These are phyloP conservation scores for Myopa tessellatipennis DNA, from an alignment of 2,888 invertebrate genomes.

Conservation along the genomic window DNA sequence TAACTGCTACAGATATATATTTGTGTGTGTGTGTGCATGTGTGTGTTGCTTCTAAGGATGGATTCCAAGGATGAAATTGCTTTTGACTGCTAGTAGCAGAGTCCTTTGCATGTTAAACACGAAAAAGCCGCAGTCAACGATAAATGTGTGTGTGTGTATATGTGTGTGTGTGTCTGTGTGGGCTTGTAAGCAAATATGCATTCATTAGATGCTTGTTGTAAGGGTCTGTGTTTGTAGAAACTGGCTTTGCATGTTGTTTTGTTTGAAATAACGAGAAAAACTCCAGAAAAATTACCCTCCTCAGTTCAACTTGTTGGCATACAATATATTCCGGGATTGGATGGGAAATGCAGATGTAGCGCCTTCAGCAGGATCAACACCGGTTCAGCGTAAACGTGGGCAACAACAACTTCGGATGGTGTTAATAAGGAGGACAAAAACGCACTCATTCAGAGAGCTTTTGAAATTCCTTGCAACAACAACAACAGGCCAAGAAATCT, in stretches of 20 bases:
- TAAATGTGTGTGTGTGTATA: background rate
- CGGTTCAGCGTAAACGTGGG: too few species aligned
- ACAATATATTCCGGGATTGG: too few species aligned
- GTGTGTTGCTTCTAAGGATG: conserved; percentile 26
- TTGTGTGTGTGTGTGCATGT: conserved; percentile 13
- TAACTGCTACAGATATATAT: background rate
- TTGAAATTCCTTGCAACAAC: too few species aligned
- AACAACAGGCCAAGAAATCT: too few species aligned
- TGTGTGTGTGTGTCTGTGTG: background rate
- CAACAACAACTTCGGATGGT: too few species aligned
- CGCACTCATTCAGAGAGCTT: too few species aligned
- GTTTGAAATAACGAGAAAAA: background rate
- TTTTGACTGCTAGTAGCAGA: conserved; percentile 31
- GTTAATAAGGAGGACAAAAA: too few species aligned
- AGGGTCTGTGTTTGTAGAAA: background rate
- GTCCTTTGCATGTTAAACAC: conserved; percentile 33
- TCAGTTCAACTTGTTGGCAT: conserved; percentile 7
- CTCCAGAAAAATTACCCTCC: too few species aligned
- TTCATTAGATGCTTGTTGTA: conserved; percentile 33
- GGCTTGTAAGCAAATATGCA: conserved; percentile 31
- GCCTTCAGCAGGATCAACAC: background rate
- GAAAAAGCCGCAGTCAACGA: conserved; percentile 3
- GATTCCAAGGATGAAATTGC: conserved; percentile 39
- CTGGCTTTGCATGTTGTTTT: background rate
- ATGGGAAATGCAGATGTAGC: too few species aligned